Conservation (phyloP, 2,113 vertebrate genomes). For the Cichladusa arquata region DNA sequence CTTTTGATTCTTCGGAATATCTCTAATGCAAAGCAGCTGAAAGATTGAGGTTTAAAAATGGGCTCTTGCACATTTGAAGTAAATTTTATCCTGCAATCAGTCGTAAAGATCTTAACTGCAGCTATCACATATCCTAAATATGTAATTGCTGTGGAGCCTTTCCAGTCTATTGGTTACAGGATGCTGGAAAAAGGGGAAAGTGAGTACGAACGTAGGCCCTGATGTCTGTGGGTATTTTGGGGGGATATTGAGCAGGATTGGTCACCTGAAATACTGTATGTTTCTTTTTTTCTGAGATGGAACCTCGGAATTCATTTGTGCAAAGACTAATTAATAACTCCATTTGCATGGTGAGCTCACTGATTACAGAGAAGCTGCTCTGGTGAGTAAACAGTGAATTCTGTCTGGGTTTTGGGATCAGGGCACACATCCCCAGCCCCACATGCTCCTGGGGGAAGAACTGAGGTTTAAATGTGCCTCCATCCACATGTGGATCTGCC, state of each 20-base stretch:
- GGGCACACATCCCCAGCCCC: too few species aligned
- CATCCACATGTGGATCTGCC: neutral
- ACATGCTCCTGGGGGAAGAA: accelerated
- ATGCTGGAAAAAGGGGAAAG: neutral
- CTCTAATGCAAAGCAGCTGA: slow-evolving; percentile 58
- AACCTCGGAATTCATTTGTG: neutral
- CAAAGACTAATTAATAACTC: neutral
- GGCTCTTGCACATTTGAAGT: slow-evolving; percentile 58
- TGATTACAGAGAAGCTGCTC: neutral
- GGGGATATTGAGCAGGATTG: neutral
- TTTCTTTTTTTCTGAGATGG: neutral
- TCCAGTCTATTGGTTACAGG: slow-evolving; percentile 34
- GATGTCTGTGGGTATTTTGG: neutral
- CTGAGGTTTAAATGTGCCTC: accelerated
- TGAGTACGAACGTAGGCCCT: neutral
- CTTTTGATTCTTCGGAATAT: slow-evolving; percentile 47
- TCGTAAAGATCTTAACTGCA: slow-evolving; percentile 50
- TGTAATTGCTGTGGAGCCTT: slow-evolving; percentile 55
- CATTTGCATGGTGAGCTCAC: neutral
- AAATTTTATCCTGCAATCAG: slow-evolving; percentile 58
- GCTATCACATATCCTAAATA: slow-evolving; percentile 51
- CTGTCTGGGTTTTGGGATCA: neutral
- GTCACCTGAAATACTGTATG: neutral
- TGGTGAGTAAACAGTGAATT: neutral
- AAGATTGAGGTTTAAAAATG: slow-evolving; percentile 37